phyloP scores from a whole-genome alignment of 2,113 vertebrate genomes.

The Hyla sarda region DNA sequence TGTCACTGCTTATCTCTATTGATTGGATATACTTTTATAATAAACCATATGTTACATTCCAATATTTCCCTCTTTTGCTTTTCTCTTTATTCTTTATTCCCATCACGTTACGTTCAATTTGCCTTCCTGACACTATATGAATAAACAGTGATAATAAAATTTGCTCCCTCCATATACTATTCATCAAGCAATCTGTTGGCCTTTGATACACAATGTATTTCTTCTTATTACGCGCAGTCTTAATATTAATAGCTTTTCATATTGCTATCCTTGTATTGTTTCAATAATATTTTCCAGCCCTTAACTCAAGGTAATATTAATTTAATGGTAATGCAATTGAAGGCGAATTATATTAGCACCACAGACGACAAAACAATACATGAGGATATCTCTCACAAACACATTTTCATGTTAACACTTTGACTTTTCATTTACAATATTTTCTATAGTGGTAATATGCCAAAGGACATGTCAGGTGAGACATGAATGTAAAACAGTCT shows the following conservation, averaged over 20 bases:
- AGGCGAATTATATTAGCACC: neutral
- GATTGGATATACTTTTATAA: neutral
- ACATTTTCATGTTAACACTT: neutral
- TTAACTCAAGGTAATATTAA: slow-evolving; percentile 21
- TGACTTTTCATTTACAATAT: slow-evolving; percentile 16
- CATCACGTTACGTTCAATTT: neutral
- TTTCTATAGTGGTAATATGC: neutral
- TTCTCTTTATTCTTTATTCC: neutral
- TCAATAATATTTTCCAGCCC: neutral
- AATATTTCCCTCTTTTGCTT: neutral
- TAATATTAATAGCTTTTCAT: slow-evolving; percentile 25
- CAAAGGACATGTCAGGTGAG: neutral
- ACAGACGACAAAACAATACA: neutral
- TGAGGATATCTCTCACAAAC: neutral
- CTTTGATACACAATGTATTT: slow-evolving; percentile 2
- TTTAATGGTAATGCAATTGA: neutral
- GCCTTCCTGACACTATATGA: neutral
- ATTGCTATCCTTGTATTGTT: neutral
- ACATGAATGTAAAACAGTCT: neutral
- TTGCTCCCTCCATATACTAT: slow-evolving; percentile 11
- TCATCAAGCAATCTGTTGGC: neutral
- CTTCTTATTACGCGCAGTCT: neutral
- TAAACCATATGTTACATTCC: no score
- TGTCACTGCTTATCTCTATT: neutral
- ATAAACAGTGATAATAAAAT: slow-evolving; percentile 6